Conservation (phyloP, 2,888 invertebrate species). For the Kuschelorhynchus macadamiae region DNA sequence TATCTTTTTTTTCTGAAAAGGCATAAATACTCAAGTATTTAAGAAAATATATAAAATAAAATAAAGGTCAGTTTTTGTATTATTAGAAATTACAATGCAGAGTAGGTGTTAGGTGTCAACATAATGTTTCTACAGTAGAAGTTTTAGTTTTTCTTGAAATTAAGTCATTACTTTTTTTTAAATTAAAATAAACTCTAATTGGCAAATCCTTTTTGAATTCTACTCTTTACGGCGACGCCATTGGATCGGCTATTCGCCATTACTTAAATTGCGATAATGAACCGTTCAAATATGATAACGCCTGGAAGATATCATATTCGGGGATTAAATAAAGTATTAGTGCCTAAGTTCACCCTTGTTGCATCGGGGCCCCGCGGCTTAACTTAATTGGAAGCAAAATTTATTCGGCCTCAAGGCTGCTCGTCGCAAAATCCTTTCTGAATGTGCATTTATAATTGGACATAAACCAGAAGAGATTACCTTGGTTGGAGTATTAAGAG, state of each 20-base stretch:
- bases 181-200: no score
- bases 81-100: no score
- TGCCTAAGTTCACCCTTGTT: slow-evolving; percentile 63
- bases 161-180: no score
- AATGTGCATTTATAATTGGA: slow-evolving; percentile 56
- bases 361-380: slow-evolving; percentile 62
- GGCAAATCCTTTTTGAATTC: no score
- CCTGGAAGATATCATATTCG: slow-evolving; percentile 65
- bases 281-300: slow-evolving; percentile 68
- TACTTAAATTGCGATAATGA: slow-evolving; percentile 68
- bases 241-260: slow-evolving; percentile 59
- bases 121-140: no score
- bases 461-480: slow-evolving; percentile 49
- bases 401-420: slow-evolving; percentile 63
- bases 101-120: no score
- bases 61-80: no score
- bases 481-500: slow-evolving; percentile 27
- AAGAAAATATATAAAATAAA: no score
- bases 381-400: slow-evolving; percentile 65
- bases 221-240: slow-evolving; percentile 9
- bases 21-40: no score
- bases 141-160: no score
- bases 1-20: no score
- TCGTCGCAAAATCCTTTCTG: slow-evolving; percentile 57
- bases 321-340: slow-evolving; percentile 66